These are phyloP conservation scores for Trichoplusia ni DNA, from an alignment of 1,140 invertebrate species.

Conservation along the genomic window DNA sequence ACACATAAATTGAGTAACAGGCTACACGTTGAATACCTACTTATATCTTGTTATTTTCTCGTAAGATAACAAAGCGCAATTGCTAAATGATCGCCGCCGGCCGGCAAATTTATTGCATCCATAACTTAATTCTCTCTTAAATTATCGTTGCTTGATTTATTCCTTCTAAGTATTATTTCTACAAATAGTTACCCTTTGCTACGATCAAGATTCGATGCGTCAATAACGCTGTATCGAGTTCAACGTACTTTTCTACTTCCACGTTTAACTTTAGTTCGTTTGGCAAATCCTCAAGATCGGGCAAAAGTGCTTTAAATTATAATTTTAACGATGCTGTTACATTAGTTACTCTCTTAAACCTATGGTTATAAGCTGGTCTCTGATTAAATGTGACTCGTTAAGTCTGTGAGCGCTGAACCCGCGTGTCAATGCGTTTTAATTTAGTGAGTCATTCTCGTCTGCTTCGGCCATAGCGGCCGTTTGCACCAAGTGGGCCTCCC, in stretches of 20 bases:
- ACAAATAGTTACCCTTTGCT: slow-evolving; percentile 22
- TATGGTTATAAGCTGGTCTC: neutral
- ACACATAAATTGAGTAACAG: neutral
- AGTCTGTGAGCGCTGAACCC: neutral
- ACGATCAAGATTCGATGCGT: neutral
- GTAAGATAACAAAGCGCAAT: slow-evolving; percentile 36
- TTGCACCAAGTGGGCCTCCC: slow-evolving; percentile 48
- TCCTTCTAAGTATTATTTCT: slow-evolving; percentile 27
- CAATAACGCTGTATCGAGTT: slow-evolving; percentile 34
- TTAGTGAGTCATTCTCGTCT: slow-evolving; percentile 38
- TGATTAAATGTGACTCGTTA: slow-evolving; percentile 8
- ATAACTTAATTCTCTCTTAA: slow-evolving; percentile 42
- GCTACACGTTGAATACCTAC: slow-evolving; percentile 5
- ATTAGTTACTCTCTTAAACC: too few relatives aligned
- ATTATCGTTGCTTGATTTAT: slow-evolving; percentile 42
- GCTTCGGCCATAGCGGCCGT: slow-evolving; percentile 28
- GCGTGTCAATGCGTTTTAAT: slow-evolving; percentile 24
- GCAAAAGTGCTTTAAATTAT: slow-evolving; percentile 27
- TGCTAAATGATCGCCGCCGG: slow-evolving; percentile 25
- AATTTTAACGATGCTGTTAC: slow-evolving; percentile 1
- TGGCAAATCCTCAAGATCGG: slow-evolving; percentile 47
- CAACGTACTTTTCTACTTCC: slow-evolving; percentile 48
- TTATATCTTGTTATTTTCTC: slow-evolving; percentile 8
- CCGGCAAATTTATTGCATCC: slow-evolving; percentile 41
- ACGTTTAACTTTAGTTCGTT: slow-evolving; percentile 33